Base-by-base conservation (phyloP, 2,113 vertebrate genomes). In the Nyctibius bracteatus region DNA sequence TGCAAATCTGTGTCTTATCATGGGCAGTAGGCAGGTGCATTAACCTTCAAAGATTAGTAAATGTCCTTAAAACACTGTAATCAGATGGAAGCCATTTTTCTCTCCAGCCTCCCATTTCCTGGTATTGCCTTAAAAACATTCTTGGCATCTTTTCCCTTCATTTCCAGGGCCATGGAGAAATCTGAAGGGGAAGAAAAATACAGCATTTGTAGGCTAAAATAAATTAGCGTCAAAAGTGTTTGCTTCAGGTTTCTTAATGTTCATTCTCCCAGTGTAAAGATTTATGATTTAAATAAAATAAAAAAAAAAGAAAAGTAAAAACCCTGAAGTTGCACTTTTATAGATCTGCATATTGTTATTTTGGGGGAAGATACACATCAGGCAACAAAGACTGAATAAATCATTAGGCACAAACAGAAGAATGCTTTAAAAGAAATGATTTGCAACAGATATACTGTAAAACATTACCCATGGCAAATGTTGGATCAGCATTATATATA, bases 391-490 rank as follows among this genome's bases (percentile, higher is more conserved):
- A 59, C 49, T 55, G 68, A 94, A 96, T 97, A 97, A 96, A 97
- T 97, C 95, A 95, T 86, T 74, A 86, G 46, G 20, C 37, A n/a
- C 49, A 84, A 81, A 84, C 52, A 88, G 86, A 96, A 25, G 67
- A 93, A 92, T 4, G 24, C 47, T 95, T 96, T 88, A 88, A 92
- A 96, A 86, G 72, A 88, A 86, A 88, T 96, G 46, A 97, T 97
- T 97, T 97, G 95, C 87, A 94, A 88, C 83, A 92, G 88, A 96
- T 93, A 89, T 67, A 90, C 86, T 90, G 79, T 92, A 96, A 97
- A 97, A 81, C 87, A 96, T 96, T 88, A 97, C 90, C 90, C 88
- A 91, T 1, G 0, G 95, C 94, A 96, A 97, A 87, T 81, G 88
- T 93, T 81, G 94, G 86, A 96, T 94, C 81, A 86, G 90, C 71